Base-by-base conservation (phyloP, 1,140 invertebrate species). In the Lepidurus packardi region DNA sequence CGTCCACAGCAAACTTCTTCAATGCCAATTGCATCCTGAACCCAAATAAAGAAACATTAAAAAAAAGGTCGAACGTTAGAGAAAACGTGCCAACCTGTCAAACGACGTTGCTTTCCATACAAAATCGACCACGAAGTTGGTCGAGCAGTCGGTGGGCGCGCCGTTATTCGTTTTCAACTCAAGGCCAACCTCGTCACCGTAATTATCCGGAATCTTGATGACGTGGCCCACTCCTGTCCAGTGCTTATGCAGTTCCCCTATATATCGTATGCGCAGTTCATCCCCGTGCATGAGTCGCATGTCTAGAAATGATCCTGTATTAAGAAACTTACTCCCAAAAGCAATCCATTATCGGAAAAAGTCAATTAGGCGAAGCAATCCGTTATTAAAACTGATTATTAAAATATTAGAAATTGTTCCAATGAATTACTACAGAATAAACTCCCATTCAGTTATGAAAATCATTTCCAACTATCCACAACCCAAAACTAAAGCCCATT, bases 271-370 rank as follows among this genome's bases (percentile, higher is more conserved):
- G 80, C 95, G 89, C 25, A 99, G 85, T 85, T 99, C 98, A 88
- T 99, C 98, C 24, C 98, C 98, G 83, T 98, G 97, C 97, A 99
- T 99, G n/a, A 99, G 85, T 85, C 98, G 95, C 94, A 98, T 97
- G 83, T 98, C 97, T 89, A 82, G 74, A 83, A 83, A 43, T 13
- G 74, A 78, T 78, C 74, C 25, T 80, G 81, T 81, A 73, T 47
- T 73, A 45, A 7, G 3, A 53, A 53, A 43, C n/a, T 3, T 34
- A 34, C 4, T 4, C 3, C 3, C 34, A 34, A 2, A 34, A 34
- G 3, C 3, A 2, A 2, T 34, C 0, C 3, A 34, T 34, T 34
- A 34, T 4, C 34, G 34, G 34, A 3, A 34, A 34, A 34, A 34
- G 3, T 34, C 0, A 34, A 34, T 34, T 34, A 34, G 2, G 34